phyloP scores from a whole-genome alignment of 2,113 vertebrate genomes.

The Circaetus cinerascens region DNA sequence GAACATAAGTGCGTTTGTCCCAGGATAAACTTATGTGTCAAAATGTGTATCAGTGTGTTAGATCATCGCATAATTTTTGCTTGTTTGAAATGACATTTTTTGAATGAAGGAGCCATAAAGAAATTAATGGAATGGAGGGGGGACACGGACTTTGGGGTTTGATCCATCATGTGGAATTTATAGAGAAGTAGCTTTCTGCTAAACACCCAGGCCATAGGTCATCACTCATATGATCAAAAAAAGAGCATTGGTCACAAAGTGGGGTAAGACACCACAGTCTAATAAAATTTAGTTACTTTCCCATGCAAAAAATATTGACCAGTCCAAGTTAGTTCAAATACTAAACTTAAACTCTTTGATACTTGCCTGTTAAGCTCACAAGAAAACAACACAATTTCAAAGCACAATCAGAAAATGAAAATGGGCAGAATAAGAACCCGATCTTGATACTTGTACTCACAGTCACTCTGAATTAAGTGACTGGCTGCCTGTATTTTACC shows the following conservation, averaged over 20 bases:
- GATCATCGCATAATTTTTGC: background rate
- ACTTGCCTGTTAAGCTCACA: background rate
- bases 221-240: background rate
- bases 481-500: background rate
- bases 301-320: background rate
- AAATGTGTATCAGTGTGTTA: background rate
- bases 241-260: background rate
- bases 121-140: background rate
- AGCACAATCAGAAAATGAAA: background rate
- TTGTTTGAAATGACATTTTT: background rate
- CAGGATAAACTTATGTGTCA: background rate
- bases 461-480: background rate
- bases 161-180: background rate
- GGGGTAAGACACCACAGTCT: background rate
- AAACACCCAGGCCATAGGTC: background rate
- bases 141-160: background rate
- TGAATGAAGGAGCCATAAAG: background rate
- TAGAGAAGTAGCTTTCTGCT: background rate
- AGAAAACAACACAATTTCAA: background rate
- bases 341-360: background rate
- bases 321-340: background rate
- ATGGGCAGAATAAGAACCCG: background rate
- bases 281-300: background rate
- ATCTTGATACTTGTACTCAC: background rate
- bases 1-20: background rate